Base-by-base conservation (phyloP, 2,888 invertebrate genomes). In the Ptilodon capucinus region DNA sequence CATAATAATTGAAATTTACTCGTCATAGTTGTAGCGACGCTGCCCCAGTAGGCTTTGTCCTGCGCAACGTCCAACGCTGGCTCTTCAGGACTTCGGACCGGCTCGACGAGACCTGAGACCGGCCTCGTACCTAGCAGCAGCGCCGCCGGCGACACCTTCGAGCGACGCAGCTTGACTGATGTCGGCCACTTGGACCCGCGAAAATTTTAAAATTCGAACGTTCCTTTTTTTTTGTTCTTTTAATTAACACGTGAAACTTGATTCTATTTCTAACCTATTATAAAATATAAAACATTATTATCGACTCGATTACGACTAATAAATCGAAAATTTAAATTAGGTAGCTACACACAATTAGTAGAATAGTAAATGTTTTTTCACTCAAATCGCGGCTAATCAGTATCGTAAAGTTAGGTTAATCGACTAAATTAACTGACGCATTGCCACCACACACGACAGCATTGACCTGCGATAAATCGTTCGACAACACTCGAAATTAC, bases 101-200 rank as follows among this genome's bases (percentile, higher is more conserved):
- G 90, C 61, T 91, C 91, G 61, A 91, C 81, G 64, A 91, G 80
- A 44, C 91, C 92, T 23, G 91, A 91, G 54, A 91, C 86, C 36
- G 91, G 87, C 64, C 92, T 85, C 48, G 92, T 92, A 63, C 92
- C 93, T 69, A 92, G 92, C 81, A 92, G 91, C 89, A 92, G 55
- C 39, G 91, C 89, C 76, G 89, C 92, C 77, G 92, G 87, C 54
- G 91, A 84, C 55, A 86, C 87, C 74, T 84, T 79, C 67, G 90
- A 86, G 44, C 91, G 88, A 76, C 89, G 86, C 91, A 87, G 86
- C 70, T 88, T 88, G 87, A 76, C 60, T 68, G 74, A 59, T 74
- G 57, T 53, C 49, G 21, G 16, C 51, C 47, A 55, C 68, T 60
- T 51, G 14, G 36, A 56, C 51, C 46, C 48, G 60, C 48, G 54